Evolutionary conservation across 1,140 invertebrate species (phyloP), one percentile per base, ranked within the genome.

Genomic region (Probaryconus sp.): DNA sequence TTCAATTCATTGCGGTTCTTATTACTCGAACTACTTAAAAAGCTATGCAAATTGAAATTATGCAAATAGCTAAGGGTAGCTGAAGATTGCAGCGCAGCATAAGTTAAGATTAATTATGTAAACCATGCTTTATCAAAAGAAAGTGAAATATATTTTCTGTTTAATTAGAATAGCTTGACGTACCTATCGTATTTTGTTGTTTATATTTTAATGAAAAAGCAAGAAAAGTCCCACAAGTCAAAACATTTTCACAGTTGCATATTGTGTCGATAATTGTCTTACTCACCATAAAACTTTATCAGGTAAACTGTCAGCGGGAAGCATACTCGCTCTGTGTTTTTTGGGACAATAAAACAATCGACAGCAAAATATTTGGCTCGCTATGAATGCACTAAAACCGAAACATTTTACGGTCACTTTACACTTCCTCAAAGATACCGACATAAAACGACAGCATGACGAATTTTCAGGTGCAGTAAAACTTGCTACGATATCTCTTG

Each of bases 321-420:
- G 17, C 48, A 55, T 53, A 26, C 47, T 60, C 33, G 2, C 9
- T 43, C 17, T n/a, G 7, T 26, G 28, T 28, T 65, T 72, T 65
- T 45, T 33, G 9, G 24, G 33, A 61, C 47, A 72, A 68, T 74
- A 69, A 69, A 69, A 16, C 64, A 69, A 60, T 58, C 40, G 20
- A 58, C 35, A 43, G 26, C 70, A 74, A 74, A 74, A 68, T 56
- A 67, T 61, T 67, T 67, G 48, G 42, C n/a, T 13, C 35, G 35
- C 63, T 20, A n/a, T 63, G 18, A 50, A 63, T 35, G 28, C 42
- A 35, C 14, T 21, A 10, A 42, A 68, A 75, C 31, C 64, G 21
- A 64, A 75, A 65, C 56, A 58, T 11, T 51, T 20, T 18, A 5
- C 40, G 50, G 16, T 63, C 48, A 16, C 1, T 6, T 20, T 21